phyloP scores from a whole-genome alignment of 2,888 invertebrate species.

The Acanthopleura granulata region DNA sequence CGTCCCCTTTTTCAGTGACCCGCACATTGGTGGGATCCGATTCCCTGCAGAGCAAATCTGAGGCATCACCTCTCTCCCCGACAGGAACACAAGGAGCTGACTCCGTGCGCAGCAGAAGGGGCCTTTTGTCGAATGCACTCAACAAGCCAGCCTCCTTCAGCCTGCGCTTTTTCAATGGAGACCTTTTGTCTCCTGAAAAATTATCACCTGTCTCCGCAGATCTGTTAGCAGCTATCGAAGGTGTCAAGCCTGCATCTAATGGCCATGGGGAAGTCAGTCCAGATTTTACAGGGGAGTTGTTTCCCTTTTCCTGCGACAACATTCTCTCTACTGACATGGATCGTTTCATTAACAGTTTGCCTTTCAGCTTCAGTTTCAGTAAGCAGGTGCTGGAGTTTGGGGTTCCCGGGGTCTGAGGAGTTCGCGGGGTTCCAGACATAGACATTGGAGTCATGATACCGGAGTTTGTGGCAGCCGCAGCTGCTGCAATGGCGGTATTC shows the following conservation, averaged over 20 bases:
- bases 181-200: conserved; percentile 13
- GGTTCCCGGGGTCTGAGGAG: conserved; percentile 13
- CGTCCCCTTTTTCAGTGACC: neutral
- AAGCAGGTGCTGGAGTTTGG: neutral
- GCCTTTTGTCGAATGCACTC: neutral
- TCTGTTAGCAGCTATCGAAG: neutral
- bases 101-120: neutral
- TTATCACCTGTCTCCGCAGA: neutral
- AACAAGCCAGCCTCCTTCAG: neutral
- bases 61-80: neutral
- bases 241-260: neutral
- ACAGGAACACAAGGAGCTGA: conserved; percentile 9
- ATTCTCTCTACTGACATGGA: conserved; percentile 60
- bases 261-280: neutral
- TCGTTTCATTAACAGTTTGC: conserved; percentile 65
- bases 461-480: neutral
- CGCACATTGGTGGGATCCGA: neutral
- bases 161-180: conserved; percentile 22
- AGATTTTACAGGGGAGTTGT: conserved; percentile 14
- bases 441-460: conserved; percentile 6
- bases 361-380: conserved; percentile 54
- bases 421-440: conserved; percentile 15
- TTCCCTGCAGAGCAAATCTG: neutral
- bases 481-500: neutral
- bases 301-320: conserved; percentile 33